These are phyloP conservation scores for Ornithoptera priamus DNA, from an alignment of 2,888 invertebrate species.

Conservation along the genomic window DNA sequence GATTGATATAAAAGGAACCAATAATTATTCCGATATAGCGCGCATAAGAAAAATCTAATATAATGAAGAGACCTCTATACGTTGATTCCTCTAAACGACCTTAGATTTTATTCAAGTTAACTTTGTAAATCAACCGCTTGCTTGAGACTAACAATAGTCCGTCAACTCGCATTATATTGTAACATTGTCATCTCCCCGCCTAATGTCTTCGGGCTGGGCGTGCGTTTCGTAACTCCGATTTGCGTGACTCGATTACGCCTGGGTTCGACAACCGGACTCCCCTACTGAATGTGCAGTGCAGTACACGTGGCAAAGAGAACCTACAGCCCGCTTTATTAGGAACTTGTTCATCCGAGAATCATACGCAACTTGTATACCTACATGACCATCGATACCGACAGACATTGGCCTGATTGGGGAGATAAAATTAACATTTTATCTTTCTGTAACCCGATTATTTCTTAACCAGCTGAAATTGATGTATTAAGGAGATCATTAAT, in stretches of 20 bases:
- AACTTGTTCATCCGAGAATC: slow-evolving; percentile 31
- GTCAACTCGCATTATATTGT: slow-evolving; percentile 10
- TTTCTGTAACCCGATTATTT: neutral
- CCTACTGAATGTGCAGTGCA: slow-evolving; percentile 22
- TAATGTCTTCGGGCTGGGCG: slow-evolving; percentile 16
- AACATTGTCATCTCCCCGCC: slow-evolving; percentile 19
- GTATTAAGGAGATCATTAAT: too few relatives aligned
- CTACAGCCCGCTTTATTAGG: slow-evolving; percentile 31
- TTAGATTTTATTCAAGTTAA: slow-evolving; percentile 22
- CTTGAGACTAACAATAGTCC: slow-evolving; percentile 6
- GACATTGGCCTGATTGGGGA: slow-evolving; percentile 14
- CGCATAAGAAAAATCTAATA: slow-evolving; percentile 6
- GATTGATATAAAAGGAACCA: slow-evolving; percentile 31
- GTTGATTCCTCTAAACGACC: slow-evolving; percentile 22
- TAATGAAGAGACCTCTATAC: slow-evolving; percentile 22
- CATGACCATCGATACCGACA: slow-evolving; percentile 29
- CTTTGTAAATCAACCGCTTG: slow-evolving; percentile 15
- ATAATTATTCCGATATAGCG: slow-evolving; percentile 1
- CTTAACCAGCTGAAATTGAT: neutral
- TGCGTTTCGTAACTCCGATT: slow-evolving; percentile 28
- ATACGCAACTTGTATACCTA: slow-evolving; percentile 34
- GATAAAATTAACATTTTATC: neutral
- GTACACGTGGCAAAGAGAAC: slow-evolving; percentile 31
- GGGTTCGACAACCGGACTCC: slow-evolving; percentile 42
- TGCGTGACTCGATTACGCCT: slow-evolving; percentile 37